Conservation (phyloP, 2,113 vertebrate species). For the Theropithecus gelada region DNA sequence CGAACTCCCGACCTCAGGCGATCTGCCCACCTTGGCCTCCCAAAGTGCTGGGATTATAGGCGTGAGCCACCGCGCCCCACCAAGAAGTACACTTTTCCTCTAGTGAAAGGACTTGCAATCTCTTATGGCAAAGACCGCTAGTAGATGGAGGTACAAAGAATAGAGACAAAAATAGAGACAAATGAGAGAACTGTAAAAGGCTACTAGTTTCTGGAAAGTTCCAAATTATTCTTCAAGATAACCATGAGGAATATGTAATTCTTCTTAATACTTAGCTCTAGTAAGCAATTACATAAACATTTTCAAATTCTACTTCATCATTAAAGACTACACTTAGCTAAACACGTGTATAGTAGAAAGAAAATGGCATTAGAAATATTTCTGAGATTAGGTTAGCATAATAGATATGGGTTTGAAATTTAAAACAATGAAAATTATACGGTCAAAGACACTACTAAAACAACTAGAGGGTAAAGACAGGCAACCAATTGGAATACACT, state of each 20-base stretch:
- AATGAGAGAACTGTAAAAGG: background rate
- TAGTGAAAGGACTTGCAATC: background rate
- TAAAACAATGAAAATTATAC: background rate
- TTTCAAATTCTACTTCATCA: conserved; percentile 33
- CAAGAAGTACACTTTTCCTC: background rate
- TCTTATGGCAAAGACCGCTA: background rate
- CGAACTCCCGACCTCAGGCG: too few relatives aligned
- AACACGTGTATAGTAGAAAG: background rate
- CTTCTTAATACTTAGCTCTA: background rate
- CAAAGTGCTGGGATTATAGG: too few relatives aligned
- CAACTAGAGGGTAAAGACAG: background rate
- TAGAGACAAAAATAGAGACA: background rate
- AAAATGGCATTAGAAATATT: background rate
- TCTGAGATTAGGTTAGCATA: background rate
- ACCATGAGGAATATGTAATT: background rate
- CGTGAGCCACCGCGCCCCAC: too few relatives aligned
- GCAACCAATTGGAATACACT: background rate
- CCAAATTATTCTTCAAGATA: background rate
- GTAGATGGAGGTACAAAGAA: background rate
- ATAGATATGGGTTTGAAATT: background rate
- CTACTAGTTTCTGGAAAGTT: background rate
- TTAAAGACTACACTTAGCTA: background rate
- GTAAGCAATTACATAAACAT: background rate
- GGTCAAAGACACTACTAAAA: background rate
- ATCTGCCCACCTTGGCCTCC: too few relatives aligned